Base-by-base conservation (phyloP, 35 echinoderm and acorn worm species). In the Holothuria glaberrima region DNA sequence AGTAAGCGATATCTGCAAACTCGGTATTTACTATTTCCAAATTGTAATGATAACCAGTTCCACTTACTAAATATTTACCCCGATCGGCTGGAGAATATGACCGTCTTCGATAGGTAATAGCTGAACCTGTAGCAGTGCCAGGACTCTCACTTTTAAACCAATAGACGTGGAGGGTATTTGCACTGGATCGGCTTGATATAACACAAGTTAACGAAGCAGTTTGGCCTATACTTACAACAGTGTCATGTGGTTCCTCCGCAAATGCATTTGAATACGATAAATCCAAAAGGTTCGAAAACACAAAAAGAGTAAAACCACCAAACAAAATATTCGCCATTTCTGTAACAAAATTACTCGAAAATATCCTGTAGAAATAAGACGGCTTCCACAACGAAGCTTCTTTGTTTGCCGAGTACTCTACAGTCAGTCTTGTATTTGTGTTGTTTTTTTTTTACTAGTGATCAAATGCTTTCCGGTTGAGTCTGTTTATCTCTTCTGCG, bases 161-260 rank as follows among this genome's bases (percentile, higher is more conserved):
- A n/a, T 84, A 61, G 13, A 84, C 10, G 30, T 61, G 56, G 4
- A 61, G 31, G 14, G 30, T 16, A 57, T 25, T 33, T 9, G 31
- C 9, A 10, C 31, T 17, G 33, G 13, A 12, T 16, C 10, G 0
- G 33, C 46, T 20, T 29, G 57, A 46, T 28, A 84, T 24, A 30
- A 31, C 27, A 61, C 80, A 84, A 33, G 80, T 13, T 41, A 84
- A 84, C 52, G 61, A 56, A 31, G 34, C 80, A 0, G 54, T 31
- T 24, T 63, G 12, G 17, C 80, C 80, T 24, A 82, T 14, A 84
- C 7, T 84, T 5, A 84, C 56, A 30, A 84, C 57, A 1, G 9
- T 3, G 46, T 84, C 57, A 12, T 36, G 25, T 36, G 80, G 80
- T 63, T 41, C 54, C 52, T 84, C 80, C 6, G 25, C 5, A 63